Evolutionary conservation across 2,797 vertebrate species (phyloP).

Genomic region (Netta rufina): DNA sequence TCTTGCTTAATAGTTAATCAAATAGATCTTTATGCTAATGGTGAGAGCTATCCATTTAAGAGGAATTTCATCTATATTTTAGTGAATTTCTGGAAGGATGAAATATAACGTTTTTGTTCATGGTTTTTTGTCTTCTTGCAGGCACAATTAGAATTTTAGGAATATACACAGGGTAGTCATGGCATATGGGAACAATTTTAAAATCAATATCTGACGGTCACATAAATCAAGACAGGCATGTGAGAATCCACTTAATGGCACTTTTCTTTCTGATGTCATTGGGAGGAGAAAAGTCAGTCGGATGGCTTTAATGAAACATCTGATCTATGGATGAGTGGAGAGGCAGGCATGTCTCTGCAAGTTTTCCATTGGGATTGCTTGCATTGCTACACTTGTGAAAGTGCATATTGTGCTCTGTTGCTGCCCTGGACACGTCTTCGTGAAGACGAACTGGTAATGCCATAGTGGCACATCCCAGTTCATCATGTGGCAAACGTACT

Average conservation of each 20-base stretch:
- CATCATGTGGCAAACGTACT: background rate
- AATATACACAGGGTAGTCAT: background rate
- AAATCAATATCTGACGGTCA: background rate
- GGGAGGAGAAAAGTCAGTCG: background rate
- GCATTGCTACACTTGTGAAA: background rate
- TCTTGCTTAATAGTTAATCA: conserved; percentile 26
- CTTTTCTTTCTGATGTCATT: background rate
- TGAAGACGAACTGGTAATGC: background rate
- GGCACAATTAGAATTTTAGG: background rate
- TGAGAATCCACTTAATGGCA: background rate
- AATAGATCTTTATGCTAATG: conserved; percentile 37
- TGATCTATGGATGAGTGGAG: background rate
- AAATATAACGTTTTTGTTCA: conserved; percentile 20
- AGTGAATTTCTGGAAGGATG: conserved; percentile 54
- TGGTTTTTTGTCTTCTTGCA: conserved; percentile 9
- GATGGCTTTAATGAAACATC: background rate
- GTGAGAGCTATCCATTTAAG: background rate
- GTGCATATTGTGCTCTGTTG: background rate
- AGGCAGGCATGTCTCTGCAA: background rate
- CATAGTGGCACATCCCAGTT: background rate
- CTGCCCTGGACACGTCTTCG: background rate
- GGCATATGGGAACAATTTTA: background rate
- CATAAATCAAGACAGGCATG: background rate
- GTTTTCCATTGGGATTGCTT: background rate
- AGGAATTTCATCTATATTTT: conserved; percentile 49